phyloP scores from a whole-genome alignment of 2,113 vertebrate species.

The Heterocephalus glaber region DNA sequence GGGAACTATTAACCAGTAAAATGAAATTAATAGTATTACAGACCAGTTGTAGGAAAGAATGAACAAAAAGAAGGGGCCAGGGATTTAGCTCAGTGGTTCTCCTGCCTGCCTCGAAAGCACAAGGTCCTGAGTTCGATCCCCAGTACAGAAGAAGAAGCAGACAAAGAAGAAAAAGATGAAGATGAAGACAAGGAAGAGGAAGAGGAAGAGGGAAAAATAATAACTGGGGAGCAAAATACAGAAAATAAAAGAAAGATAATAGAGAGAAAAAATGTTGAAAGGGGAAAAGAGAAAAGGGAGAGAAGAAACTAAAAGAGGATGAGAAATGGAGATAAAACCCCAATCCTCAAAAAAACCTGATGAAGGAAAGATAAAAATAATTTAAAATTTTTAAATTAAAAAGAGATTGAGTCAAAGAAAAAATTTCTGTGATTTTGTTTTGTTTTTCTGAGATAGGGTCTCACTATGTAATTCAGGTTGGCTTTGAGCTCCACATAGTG shows the following conservation, averaged over 20 bases:
- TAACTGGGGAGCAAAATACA: neutral
- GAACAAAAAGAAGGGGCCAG: neutral
- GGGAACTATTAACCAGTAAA: neutral
- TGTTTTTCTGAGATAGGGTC: neutral
- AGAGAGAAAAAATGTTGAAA: neutral
- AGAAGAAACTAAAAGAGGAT: neutral
- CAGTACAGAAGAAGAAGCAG: too few relatives aligned
- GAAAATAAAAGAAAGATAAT: neutral
- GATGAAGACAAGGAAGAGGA: neutral
- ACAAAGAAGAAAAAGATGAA: too few relatives aligned
- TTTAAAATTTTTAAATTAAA: too few relatives aligned
- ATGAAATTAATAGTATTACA: neutral
- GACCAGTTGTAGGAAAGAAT: neutral
- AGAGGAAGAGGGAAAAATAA: neutral
- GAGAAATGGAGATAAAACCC: neutral
- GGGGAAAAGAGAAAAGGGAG: neutral
- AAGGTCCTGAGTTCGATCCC: too few relatives aligned
- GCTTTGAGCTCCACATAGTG: too few relatives aligned
- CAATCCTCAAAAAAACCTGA: neutral
- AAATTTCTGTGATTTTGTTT: neutral
- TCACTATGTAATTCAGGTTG: neutral
- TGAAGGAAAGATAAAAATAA: too few relatives aligned
- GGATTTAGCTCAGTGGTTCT: too few relatives aligned
- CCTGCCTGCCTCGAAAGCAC: too few relatives aligned
- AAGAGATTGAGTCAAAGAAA: neutral